Base-by-base conservation (phyloP, 2,113 vertebrate species). In the Cyanoderma ruficeps region DNA sequence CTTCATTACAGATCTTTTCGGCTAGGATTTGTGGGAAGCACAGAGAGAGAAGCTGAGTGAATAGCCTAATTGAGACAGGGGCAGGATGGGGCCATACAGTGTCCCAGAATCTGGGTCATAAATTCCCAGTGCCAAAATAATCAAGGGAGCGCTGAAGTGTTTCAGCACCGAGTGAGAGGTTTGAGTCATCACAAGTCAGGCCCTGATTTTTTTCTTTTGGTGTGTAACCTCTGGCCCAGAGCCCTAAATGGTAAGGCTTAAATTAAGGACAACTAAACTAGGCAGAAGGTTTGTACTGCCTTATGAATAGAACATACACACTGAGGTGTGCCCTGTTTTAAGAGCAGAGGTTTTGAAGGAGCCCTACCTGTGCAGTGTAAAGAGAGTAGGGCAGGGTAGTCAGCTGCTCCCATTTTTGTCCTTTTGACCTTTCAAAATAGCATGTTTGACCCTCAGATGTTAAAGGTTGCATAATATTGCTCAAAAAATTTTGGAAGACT, bases 41-140 rank as follows among this genome's bases (percentile, higher is more conserved):
- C 41, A 35, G 41, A 37, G 87, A 15, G 44, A 69, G 49, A 28
- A 65, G 63, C 59, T 72, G 42, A 61, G 71, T 83, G 79, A 92
- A 92, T 59, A 90, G 71, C 50, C 71, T 95, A 44, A 88, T 94
- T 95, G 79, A 95, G 78, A 41, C 39, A 68, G 64, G 67, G 55
- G 42, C 89, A 81, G 88, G 89, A 92, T 61, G 61, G 56, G 63
- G 71, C 85, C 20, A 7, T 70, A 42, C 8, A 39, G 15, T 70
- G 50, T 83, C 68, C 79, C 82, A 90, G 92, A 96, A 96, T 90
- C 92, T 90, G 80, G 90, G 92, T 92, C 87, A 92, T 83, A 91
- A 96, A 88, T 90, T 95, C 68, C 55, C 2, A 3, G 60, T 90
- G 84, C 92, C 94, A 90, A 75, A 93, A 93, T 90, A 95, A 46